These are phyloP conservation scores for Lepus americanus DNA, from an alignment of 2,113 vertebrate species.

Conservation along the genomic window DNA sequence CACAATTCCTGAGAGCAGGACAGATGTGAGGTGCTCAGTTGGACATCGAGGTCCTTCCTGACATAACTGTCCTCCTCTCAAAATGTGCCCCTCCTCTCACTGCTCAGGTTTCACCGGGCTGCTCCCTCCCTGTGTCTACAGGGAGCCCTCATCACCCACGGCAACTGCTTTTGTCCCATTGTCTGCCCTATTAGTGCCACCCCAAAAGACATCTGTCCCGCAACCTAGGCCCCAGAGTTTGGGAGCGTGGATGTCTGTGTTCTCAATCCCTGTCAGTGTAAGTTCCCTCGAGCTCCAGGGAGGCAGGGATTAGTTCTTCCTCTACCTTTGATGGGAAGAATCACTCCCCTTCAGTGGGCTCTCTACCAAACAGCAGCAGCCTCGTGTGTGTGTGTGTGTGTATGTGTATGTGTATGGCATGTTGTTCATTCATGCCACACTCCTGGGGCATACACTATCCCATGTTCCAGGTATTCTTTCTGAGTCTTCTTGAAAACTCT, in stretches of 20 bases:
- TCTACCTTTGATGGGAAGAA: neutral
- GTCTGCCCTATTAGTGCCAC: neutral
- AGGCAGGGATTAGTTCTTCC: neutral
- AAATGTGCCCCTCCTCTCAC: neutral
- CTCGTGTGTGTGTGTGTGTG: no score
- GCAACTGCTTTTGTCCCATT: neutral
- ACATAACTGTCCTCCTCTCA: neutral
- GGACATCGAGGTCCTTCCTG: neutral
- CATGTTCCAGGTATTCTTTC: neutral
- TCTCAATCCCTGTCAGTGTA: neutral
- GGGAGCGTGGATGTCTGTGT: neutral
- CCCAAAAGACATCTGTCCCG: neutral
- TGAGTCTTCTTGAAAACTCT: neutral
- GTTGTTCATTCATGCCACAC: neutral
- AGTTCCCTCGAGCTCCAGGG: neutral
- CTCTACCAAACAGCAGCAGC: neutral
- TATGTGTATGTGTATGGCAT: fast-evolving
- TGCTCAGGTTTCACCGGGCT: neutral
- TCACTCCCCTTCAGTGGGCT: neutral
- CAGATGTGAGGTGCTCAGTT: neutral
- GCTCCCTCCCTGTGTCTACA: neutral
- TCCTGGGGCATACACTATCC: neutral
- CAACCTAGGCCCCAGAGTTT: conserved; percentile 18
- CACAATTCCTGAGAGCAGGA: neutral
- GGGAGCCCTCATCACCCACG: neutral